A percentile compares a stretch with the other conserved stretches of the same genome.
Evolutionary conservation across 2,113 vertebrate species (phyloP).

Genomic region (Bubo scandiacus): DNA sequence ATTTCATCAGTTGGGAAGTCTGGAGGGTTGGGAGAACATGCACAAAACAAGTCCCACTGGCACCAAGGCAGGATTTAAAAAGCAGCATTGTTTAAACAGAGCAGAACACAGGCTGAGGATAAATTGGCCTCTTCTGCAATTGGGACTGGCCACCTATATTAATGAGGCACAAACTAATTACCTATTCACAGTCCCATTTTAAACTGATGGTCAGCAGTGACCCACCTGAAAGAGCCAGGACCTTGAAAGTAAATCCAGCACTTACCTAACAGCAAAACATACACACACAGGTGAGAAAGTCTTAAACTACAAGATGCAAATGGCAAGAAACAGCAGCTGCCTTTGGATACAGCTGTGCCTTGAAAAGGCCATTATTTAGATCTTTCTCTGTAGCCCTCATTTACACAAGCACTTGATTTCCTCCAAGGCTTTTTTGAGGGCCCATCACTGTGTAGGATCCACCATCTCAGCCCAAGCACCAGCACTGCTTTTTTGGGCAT

Average conservation of each 20-base stretch:
- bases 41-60: neutral
- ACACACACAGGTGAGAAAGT: neutral
- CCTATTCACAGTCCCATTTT: neutral
- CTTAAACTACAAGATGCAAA: neutral
- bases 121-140: neutral
- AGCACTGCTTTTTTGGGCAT: neutral
- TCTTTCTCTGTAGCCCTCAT: neutral
- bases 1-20: neutral
- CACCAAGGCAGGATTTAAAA: neutral
- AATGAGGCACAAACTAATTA: neutral
- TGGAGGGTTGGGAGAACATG: neutral
- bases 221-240: neutral
- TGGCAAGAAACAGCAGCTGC: neutral
- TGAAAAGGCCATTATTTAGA: neutral
- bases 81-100: neutral
- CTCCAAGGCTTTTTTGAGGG: neutral
- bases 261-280: neutral
- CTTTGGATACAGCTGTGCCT: neutral
- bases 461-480: neutral
- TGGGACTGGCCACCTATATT: neutral
- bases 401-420: neutral
- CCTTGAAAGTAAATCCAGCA: neutral
- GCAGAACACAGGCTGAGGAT: neutral
- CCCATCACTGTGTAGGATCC: neutral
- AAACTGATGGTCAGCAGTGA: neutral